phyloP scores from a whole-genome alignment of 2,113 vertebrate genomes.

The Galeopterus variegatus region DNA sequence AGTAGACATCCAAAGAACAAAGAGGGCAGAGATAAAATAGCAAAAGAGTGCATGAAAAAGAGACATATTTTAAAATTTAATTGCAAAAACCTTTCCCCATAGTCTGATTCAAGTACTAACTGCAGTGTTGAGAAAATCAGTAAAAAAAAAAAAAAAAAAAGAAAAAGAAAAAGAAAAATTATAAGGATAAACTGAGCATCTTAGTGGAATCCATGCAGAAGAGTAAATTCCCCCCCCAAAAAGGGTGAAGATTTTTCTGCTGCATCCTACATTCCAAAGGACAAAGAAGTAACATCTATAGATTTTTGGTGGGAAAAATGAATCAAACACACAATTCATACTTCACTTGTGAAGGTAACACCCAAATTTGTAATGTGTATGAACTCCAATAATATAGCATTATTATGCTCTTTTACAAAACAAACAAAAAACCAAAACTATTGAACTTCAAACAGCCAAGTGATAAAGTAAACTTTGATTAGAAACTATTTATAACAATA shows the following conservation, averaged over 20 bases:
- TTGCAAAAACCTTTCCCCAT: not conserved
- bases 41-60: not conserved
- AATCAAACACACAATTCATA: not conserved
- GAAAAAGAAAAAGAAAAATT: no score
- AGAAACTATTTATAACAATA: not conserved
- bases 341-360: not conserved
- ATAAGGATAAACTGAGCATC: not conserved
- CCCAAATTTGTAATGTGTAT: not conserved
- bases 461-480: not conserved
- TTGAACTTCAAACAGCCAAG: not conserved
- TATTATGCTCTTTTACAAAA: not conserved
- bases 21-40: not conserved
- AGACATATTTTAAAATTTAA: not conserved
- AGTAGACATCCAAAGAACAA: not conserved
- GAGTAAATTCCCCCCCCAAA: not conserved
- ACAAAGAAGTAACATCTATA: not conserved
- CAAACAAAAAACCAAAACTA: not conserved
- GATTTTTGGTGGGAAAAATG: not conserved
- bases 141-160: not conserved
- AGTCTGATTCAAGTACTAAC: not conserved
- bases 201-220: not conserved
- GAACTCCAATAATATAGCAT: not conserved
- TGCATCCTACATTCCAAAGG: not conserved
- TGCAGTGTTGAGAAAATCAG: not conserved
- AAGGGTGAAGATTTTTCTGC: not conserved